A percentile compares a stretch with the other conserved stretches of the same genome.
Conservation (phyloP, 1,140 invertebrate genomes). For the Palaemon carinicauda region DNA sequence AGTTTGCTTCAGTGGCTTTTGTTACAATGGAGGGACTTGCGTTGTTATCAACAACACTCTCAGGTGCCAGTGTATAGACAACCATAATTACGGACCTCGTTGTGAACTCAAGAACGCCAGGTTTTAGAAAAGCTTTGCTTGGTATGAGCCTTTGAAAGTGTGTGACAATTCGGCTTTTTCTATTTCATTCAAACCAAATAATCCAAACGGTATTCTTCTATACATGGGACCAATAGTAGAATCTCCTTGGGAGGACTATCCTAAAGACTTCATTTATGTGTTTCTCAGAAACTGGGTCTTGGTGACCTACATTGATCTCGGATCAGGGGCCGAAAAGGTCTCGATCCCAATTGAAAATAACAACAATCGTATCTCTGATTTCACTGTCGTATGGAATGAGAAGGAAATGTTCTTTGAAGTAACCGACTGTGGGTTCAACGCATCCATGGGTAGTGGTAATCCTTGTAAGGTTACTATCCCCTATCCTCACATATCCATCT, state of each 20-base stretch:
- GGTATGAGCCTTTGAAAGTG: conserved; percentile 94
- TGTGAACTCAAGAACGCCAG: conserved; percentile 95
- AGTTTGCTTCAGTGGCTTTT: conserved; percentile 63
- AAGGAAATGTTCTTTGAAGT: conserved; percentile 24
- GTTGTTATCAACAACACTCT: conserved; percentile 5
- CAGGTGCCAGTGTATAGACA: conserved; percentile 41
- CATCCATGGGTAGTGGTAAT: neutral
- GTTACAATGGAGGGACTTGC: conserved; percentile 85
- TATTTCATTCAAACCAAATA: conserved; percentile 91
- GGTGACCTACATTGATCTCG: conserved; percentile 93
- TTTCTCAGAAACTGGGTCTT: conserved; percentile 94
- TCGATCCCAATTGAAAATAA: conserved; percentile 79
- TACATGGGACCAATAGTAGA: conserved; percentile 98
- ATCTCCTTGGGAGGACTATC: conserved; percentile 86
- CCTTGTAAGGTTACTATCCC: conserved; percentile 25
- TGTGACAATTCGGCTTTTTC: conserved; percentile 93
- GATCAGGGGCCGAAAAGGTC: conserved; percentile 89
- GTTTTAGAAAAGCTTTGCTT: conserved; percentile 92
- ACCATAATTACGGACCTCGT: conserved; percentile 76
- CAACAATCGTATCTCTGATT: conserved; percentile 1
- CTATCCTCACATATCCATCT: neutral
- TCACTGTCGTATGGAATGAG: conserved; percentile 43
- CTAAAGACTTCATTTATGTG: conserved; percentile 82
- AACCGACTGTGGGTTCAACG: conserved; percentile 48
- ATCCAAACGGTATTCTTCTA: conserved; percentile 88